Evolutionary conservation across 1,140 invertebrate genomes (phyloP).

Genomic region (Tetramorium parvispinum): DNA sequence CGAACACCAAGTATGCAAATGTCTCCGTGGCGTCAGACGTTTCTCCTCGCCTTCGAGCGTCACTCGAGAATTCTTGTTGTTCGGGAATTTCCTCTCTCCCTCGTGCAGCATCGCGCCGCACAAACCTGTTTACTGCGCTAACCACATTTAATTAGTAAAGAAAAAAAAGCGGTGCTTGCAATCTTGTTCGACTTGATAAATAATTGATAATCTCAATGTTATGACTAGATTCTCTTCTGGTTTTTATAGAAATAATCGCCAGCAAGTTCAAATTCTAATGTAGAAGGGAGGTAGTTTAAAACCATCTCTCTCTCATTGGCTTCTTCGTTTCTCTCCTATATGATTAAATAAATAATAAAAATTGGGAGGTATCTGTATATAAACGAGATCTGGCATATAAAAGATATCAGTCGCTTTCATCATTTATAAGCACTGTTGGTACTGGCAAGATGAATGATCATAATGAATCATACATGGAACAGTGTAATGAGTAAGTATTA

Average conservation of each 20-base stretch:
- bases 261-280: not conserved
- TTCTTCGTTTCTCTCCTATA: not conserved
- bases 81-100: not conserved
- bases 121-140: constrained; percentile 1
- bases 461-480: no score
- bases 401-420: no score
- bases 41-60: constrained; percentile 64
- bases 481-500: no score
- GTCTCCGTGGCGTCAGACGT: constrained; percentile 69
- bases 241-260: not conserved
- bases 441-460: no score
- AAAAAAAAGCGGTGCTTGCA: not conserved
- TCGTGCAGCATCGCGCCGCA: not conserved
- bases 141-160: not conserved
- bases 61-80: constrained; percentile 58
- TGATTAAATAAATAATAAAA: not conserved
- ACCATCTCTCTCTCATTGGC: no score
- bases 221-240: not conserved
- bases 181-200: not conserved
- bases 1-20: constrained; percentile 77
- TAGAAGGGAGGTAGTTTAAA: not conserved
- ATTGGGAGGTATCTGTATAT: no score
- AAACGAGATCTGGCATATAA: no score
- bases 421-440: no score
- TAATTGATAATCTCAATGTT: not conserved